Conservation (phyloP, 2,888 invertebrate species). For the Candidula unifasciata region DNA sequence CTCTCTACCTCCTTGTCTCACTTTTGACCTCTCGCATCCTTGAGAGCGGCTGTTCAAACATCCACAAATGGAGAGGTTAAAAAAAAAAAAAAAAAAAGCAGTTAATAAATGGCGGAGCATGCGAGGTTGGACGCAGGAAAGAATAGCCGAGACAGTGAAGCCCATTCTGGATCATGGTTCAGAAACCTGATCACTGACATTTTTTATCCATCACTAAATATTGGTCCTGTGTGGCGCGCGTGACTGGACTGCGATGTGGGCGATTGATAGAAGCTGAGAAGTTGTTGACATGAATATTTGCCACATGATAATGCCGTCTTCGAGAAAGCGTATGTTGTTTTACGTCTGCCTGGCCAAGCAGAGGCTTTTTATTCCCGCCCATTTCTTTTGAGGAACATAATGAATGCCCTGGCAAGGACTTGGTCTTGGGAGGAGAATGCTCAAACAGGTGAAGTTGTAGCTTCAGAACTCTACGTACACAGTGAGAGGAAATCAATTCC, state of each 20-base stretch:
- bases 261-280: slow-evolving; percentile 34
- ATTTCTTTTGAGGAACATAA: slow-evolving; percentile 11
- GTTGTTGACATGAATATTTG: slow-evolving; percentile 50
- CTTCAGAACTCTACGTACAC: neutral
- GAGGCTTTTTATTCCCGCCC: slow-evolving; percentile 9
- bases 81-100: neutral
- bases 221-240: slow-evolving; percentile 42
- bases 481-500: slow-evolving; percentile 7
- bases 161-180: slow-evolving; percentile 22
- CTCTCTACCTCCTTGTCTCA: no score
- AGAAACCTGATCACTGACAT: slow-evolving; percentile 27
- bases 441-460: neutral
- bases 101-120: slow-evolving; percentile 41
- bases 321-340: slow-evolving; percentile 44
- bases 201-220: slow-evolving; percentile 41
- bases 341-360: slow-evolving; percentile 20
- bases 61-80: neutral
- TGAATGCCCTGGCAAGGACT: neutral
- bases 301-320: slow-evolving; percentile 46
- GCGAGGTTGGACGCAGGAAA: neutral
- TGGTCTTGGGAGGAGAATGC: neutral
- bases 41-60: neutral
- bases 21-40: neutral
- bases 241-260: slow-evolving; percentile 42
- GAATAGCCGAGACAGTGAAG: neutral